Percentiles rank a stretch among this genome's conserved stretches.
These are phyloP conservation scores for Liparis tanakae DNA, from an alignment of 2,797 vertebrate genomes.

Conservation along the genomic window DNA sequence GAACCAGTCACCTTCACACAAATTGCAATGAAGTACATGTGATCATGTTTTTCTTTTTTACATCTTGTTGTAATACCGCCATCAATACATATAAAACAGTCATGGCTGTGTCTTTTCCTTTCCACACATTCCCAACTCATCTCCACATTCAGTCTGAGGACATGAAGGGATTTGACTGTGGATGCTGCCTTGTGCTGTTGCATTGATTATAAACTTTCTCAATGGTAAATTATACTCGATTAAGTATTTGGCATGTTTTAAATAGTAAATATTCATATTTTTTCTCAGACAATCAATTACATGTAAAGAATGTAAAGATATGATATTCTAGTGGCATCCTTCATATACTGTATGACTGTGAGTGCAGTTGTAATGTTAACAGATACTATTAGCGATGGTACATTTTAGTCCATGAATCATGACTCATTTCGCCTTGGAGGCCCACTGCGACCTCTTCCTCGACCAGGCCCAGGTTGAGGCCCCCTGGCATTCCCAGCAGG, in stretches of 20 bases:
- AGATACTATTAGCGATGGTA: not conserved
- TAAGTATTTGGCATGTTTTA: constrained; percentile 18
- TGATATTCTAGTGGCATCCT: not conserved
- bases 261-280: not conserved
- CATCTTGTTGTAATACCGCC: not conserved
- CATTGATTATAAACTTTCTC: constrained; percentile 19
- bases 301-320: not conserved
- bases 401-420: constrained; percentile 13
- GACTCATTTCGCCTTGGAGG: constrained; percentile 53
- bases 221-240: not conserved
- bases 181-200: not conserved
- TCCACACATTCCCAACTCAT: not conserved
- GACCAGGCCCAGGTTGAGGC: constrained; percentile 63
- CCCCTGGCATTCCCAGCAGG: constrained; percentile 73
- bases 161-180: not conserved
- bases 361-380: not conserved
- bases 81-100: constrained; percentile 7
- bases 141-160: not conserved
- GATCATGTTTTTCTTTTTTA: constrained; percentile 1
- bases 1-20: constrained; percentile 22
- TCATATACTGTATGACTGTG: not conserved
- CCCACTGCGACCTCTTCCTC: constrained; percentile 71
- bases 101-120: constrained; percentile 2
- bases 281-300: not conserved
- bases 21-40: constrained; percentile 36